phyloP scores from a whole-genome alignment of 2,797 vertebrate species.

The Pangasius macronema region DNA sequence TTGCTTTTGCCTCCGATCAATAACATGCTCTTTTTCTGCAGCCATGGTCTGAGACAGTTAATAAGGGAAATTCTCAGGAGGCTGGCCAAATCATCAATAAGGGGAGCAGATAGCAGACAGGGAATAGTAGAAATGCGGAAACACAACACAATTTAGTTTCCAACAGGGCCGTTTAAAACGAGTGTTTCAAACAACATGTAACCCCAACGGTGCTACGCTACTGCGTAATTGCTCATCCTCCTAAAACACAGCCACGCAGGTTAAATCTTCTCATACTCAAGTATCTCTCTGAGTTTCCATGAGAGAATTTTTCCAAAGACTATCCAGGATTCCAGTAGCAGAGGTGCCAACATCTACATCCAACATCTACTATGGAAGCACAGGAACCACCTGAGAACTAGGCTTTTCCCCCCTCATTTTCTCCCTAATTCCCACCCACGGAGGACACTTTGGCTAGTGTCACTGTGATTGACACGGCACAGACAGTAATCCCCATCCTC shows the following conservation, averaged over 20 bases:
- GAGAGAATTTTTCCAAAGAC: neutral
- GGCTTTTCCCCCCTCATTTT: neutral
- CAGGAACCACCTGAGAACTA: neutral
- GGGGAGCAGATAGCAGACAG: constrained; percentile 2
- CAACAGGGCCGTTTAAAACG: constrained; percentile 24
- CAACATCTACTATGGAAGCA: too few relatives aligned
- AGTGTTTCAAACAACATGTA: constrained; percentile 11
- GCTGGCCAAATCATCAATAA: constrained; percentile 38
- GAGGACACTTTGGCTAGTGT: neutral
- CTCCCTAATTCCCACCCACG: neutral
- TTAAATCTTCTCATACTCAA: neutral
- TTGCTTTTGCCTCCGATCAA: constrained; percentile 47
- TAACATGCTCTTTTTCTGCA: constrained; percentile 51
- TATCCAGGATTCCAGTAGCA: neutral
- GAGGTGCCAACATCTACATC: neutral
- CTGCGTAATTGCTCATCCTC: too few relatives aligned
- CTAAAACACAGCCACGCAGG: neutral
- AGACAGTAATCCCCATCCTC: neutral
- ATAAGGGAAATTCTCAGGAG: constrained; percentile 48
- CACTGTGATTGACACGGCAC: neutral
- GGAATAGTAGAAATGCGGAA: neutral
- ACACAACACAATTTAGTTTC: constrained; percentile 20
- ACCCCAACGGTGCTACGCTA: neutral
- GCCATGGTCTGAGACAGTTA: constrained; percentile 47
- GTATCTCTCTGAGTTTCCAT: neutral